Percentiles rank a stretch among this genome's conserved stretches.
phyloP scores from a whole-genome alignment of 30 jellyfish, hydroid and myxozoan species.

The Aurelia sp. region DNA sequence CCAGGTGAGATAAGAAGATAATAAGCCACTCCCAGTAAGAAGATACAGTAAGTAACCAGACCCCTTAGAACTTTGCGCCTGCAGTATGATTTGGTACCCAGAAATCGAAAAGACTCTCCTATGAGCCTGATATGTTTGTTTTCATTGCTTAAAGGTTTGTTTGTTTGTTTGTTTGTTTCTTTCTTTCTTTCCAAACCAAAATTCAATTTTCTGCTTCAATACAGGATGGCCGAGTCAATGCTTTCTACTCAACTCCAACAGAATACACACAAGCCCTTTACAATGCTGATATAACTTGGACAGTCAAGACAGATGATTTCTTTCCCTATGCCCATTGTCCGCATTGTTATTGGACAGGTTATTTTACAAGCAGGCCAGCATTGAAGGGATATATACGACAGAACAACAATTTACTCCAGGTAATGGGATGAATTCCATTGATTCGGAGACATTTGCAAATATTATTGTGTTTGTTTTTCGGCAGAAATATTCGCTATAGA shows the following conservation, averaged over 20 bases:
- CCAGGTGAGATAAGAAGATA: no score
- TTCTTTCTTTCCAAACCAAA: background rate
- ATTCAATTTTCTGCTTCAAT: background rate
- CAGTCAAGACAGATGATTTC: conserved; percentile 96
- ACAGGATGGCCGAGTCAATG: conserved; percentile 97
- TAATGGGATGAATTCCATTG: conserved; percentile 8
- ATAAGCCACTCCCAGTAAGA: no score
- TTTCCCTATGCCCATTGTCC: conserved; percentile 98
- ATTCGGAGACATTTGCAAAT: no score
- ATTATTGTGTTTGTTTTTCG: no score
- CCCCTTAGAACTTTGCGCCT: no score
- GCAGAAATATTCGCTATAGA: no score
- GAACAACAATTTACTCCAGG: conserved; percentile 90
- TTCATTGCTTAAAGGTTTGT: no score
- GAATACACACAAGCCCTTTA: conserved; percentile 90
- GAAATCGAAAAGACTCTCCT: no score
- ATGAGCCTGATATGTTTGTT: no score
- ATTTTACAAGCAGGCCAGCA: conserved; percentile 96
- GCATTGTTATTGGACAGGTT: conserved; percentile 99
- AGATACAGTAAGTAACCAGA: no score
- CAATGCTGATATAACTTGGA: conserved; percentile 84
- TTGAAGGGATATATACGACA: conserved; percentile 90
- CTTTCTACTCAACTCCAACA: conserved; percentile 92
- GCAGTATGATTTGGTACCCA: no score
- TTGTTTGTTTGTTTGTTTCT: no score